Evolutionary conservation across 1,140 invertebrate species (phyloP), one percentile per base, ranked within the genome.

Genomic region (Drosophila sp.): DNA sequence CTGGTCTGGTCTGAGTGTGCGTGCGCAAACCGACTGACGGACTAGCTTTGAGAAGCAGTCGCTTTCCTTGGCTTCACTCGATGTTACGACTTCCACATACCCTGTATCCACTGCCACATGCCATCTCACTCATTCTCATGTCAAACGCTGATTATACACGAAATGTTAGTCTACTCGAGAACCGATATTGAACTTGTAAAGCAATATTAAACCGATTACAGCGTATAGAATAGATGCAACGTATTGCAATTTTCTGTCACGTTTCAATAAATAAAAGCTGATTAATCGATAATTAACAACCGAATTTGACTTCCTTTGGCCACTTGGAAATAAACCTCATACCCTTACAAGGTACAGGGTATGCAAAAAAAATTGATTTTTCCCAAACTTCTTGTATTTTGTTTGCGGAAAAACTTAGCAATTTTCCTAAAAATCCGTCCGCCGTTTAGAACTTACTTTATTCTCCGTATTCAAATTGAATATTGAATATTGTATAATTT

Each of bases 321-420:
- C 35, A 3, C 8, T 38, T 38, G 4, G 1, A 23, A 50, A 11
- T 47, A 47, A 23, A 5, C 44, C 6, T 25, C 11, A 50, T 10
- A 4, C 25, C 7, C 8, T 10, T 50, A 3, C 2, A 10, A 8
- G 23, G 1, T 50, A 27, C 4, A 50, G 44, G 44, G 44, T 50
- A 50, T 50, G 44, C 8, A 77, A 60, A 60, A 86, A 84, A 89
- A 89, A 89, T 89, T 89, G 84, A 89, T 89, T 89, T 89, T 89
- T 89, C 84, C 80, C 74, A 89, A 78, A 71, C 54, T 86, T 78
- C 78, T 47, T 55, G 65, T 54, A 73, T 68, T 66, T 69, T 72
- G 70, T 72, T 82, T 81, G 70, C 76, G 84, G 44, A 80, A 71
- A 70, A 63, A 30, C 50, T 73, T 62, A 50, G 40, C 47, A 57